Conservation (phyloP, 2,113 vertebrate species). For the Dendrocopos noguchii region DNA sequence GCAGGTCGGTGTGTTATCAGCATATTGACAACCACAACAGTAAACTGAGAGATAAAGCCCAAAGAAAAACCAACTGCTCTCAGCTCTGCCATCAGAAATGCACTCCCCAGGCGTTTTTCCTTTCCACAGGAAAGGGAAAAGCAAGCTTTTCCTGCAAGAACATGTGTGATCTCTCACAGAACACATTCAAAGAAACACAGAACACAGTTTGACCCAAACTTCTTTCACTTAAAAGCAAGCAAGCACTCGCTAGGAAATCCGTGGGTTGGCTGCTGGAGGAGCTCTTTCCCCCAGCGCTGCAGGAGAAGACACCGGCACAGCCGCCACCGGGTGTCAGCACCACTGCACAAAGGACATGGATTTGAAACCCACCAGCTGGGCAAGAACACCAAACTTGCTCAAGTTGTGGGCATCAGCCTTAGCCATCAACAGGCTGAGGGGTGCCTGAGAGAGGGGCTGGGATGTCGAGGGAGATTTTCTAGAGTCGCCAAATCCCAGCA, state of each 20-base stretch:
- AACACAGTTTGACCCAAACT: accelerated
- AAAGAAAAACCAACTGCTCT: background rate
- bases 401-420: accelerated
- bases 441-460: background rate
- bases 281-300: background rate
- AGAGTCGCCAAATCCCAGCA: too few species aligned
- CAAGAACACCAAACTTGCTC: background rate
- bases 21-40: background rate
- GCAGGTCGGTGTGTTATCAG: background rate
- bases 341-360: background rate
- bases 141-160: background rate
- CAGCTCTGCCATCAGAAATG: background rate
- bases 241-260: too few species aligned
- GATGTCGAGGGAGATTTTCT: background rate
- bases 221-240: background rate
- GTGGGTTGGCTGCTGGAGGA: accelerated
- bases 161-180: background rate
- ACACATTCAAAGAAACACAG: background rate
- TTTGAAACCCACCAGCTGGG: background rate
- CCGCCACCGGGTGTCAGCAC: background rate
- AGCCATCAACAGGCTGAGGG: accelerated
- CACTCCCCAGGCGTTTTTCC: background rate
- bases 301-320: background rate
- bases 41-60: background rate
- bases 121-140: too few species aligned